A percentile compares a stretch with the other conserved stretches of the same genome.
Evolutionary conservation across 2,113 vertebrate genomes (phyloP).

Genomic region (Anser brachyrhynchus): DNA sequence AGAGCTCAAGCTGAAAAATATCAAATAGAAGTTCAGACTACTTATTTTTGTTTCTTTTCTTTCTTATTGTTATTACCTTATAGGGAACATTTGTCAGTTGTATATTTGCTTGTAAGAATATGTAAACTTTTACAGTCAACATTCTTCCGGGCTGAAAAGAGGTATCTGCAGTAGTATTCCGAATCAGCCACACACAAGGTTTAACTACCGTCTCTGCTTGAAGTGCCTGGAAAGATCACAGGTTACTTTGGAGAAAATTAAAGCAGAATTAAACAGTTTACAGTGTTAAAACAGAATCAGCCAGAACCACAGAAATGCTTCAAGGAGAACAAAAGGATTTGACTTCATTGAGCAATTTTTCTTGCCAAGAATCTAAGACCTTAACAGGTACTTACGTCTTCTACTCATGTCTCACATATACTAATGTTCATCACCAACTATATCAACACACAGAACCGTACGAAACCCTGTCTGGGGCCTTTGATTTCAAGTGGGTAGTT

Average conservation of each 20-base stretch:
- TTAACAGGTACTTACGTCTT: neutral
- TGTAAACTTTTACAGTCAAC: neutral
- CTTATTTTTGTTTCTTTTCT: neutral
- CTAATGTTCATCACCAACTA: neutral
- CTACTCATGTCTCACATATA: neutral
- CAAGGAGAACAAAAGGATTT: slow-evolving; percentile 25
- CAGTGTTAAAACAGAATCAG: neutral
- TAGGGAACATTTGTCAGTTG: neutral
- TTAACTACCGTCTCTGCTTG: neutral
- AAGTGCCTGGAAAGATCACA: neutral
- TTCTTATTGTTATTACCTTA: neutral
- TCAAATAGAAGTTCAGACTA: neutral
- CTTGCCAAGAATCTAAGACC: neutral
- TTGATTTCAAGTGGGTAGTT: neutral
- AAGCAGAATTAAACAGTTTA: neutral
- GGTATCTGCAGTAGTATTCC: neutral
- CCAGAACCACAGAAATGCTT: neutral
- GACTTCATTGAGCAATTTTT: neutral
- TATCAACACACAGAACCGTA: neutral
- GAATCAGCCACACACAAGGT: neutral
- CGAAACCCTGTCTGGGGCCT: neutral
- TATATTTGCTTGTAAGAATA: neutral
- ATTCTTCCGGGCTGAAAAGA: neutral
- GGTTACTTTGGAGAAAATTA: neutral
- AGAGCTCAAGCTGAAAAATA: neutral